Evolutionary conservation across 2,888 invertebrate species (phyloP).

Genomic region (Amiota mariae): DNA sequence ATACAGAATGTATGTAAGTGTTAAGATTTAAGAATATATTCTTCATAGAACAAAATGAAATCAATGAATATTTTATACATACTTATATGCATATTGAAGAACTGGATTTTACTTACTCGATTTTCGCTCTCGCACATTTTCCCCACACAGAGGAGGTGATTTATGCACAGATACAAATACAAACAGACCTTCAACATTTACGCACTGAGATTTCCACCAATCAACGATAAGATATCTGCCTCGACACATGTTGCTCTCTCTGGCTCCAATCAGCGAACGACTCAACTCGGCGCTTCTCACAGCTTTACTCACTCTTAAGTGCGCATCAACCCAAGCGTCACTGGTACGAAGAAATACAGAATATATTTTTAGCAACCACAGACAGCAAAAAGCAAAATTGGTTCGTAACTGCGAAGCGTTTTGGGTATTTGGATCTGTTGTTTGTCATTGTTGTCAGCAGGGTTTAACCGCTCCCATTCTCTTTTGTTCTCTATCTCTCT

Average conservation of each 20-base stretch:
- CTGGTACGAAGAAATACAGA: constrained; percentile 7
- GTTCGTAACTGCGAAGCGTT: neutral
- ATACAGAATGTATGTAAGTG: too few species aligned
- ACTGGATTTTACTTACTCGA: neutral
- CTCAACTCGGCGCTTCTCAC: constrained; percentile 35
- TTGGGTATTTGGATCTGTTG: too few species aligned
- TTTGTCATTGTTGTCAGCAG: constrained; percentile 4
- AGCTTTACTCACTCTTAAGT: neutral
- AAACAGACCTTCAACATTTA: constrained; percentile 26
- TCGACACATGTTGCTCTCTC: constrained; percentile 31
- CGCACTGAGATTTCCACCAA: constrained; percentile 50
- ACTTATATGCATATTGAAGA: too few species aligned
- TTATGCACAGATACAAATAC: constrained; percentile 16
- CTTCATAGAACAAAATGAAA: too few species aligned
- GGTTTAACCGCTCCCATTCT: neutral
- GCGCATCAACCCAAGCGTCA: neutral
- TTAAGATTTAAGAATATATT: too few species aligned
- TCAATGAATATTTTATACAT: too few species aligned
- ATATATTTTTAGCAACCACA: neutral
- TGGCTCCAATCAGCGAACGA: constrained; percentile 55
- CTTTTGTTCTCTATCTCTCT: neutral
- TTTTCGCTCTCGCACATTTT: neutral
- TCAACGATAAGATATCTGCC: constrained; percentile 49
- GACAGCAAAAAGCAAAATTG: constrained; percentile 13
- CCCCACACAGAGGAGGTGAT: constrained; percentile 4